Evolutionary conservation across 1,140 invertebrate species (phyloP), one percentile per base, ranked within the genome.

Genomic region (Leucophenga varia): DNA sequence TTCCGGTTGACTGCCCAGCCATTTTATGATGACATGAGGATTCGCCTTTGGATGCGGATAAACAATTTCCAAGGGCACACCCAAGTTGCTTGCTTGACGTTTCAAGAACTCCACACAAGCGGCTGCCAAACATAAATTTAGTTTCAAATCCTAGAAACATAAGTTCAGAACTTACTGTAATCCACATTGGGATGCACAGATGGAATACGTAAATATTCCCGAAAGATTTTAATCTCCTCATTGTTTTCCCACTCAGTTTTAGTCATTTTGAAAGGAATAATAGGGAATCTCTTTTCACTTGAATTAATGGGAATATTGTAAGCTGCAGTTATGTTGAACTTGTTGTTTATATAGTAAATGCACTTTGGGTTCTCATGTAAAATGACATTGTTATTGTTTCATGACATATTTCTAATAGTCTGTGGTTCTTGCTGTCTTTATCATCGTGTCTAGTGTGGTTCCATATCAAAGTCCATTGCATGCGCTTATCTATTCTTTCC

Each of bases 171-270:
- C 80, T 84, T 78, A 89, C 89, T 83, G 76, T 94, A 94, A 76
- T 93, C 81, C 36, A 91, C 78, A 68, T 89, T 76, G 1, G 91
- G 91, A 56, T 93, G 91, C 9, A 91, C 87, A 9, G 86, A 86
- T 3, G 90, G 87, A 45, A 93, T 90, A 52, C 82, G 77, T 8
- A 94, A 72, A 76, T 93, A 94, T 67, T 91, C 83, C 20, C 85
- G 79, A 69, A 94, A 93, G 61, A 86, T 86, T 43, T 83, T 79
- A 48, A 92, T 84, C 64, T 88, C 86, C 72, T 80, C 78, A 71
- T 82, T 73, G 61, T 88, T 82, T 58, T 75, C 71, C 72, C 60
- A 75, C 61, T 55, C 20, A n/a, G 21, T 22, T 32, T 40, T 40
- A 20, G 46, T 56, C 61, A 64, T 64, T 36, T 59, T 35, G 30